Base-by-base conservation (phyloP, 2,888 invertebrate species). In the Calliopum simillimum region DNA sequence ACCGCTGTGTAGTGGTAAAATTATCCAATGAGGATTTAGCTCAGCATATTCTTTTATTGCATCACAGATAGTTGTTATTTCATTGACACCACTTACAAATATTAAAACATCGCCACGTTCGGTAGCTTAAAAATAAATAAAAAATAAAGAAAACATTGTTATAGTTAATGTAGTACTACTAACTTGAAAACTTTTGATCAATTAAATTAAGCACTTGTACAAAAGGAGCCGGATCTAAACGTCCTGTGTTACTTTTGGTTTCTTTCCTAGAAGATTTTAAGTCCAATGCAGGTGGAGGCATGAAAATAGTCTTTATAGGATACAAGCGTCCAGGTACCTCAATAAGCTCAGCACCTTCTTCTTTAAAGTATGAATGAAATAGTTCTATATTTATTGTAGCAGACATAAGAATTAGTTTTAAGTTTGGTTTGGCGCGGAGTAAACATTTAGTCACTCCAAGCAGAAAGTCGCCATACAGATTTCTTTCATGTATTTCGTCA, bases 401-500 rank as follows among this genome's bases (percentile, higher is more conserved):
- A 0, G 98, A 98, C 99, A 99, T 99, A 0, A 99, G 90, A 53
- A 98, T 92, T 14, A 98, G 86, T 86, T 98, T 98, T 23, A 99
- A 88, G 79, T 97, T 91, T 4, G 86, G 85, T 62, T 95, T 88
- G 79, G 93, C 94, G 78, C 93, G 90, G 59, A 97, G 88, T 11
- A 99, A 87, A 84, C 98, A 98, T 84, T 98, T 97, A 77, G 99
- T 90, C 1, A 99, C 93, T 1, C 99, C 99, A 4, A 99, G 88
- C 49, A 99, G 87, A 84, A 98, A 96, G 83, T 98, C 98, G 1
- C 98, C 98, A 86, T 96, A 93, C 4, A 99, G 89, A 87, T 99
- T 98, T 14, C 99, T 89, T 84, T 99, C 99, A 81, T 99, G 99
- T 14, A 99, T 95, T 88, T 99, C 99, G 84, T 99, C 99, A 62